Conservation (phyloP, 1,140 invertebrate species). For the Drosophila repletoides region DNA sequence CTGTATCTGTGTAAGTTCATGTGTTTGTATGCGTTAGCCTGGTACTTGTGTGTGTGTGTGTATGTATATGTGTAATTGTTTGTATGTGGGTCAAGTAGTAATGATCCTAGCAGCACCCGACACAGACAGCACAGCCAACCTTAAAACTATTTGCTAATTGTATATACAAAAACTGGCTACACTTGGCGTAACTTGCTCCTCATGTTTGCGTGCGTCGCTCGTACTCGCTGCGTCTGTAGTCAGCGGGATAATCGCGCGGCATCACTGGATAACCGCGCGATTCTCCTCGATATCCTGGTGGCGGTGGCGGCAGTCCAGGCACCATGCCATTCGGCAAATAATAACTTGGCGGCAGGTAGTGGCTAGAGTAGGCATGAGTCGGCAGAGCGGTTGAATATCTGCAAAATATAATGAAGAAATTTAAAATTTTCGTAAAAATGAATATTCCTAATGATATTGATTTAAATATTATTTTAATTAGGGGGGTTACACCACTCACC, state of each 20-base stretch:
- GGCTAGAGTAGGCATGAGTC: conserved; percentile 60
- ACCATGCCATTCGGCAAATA: conserved; percentile 71
- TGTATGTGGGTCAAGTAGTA: conserved; percentile 22
- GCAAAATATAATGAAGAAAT: conserved; percentile 3
- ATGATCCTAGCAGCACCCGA: conserved; percentile 12
- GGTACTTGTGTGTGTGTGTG: conserved; percentile 6
- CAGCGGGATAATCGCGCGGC: conserved; percentile 83
- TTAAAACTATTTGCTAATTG: conserved; percentile 38
- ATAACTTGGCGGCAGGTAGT: conserved; percentile 73
- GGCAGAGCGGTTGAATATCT: conserved; percentile 67
- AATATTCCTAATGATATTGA: neutral
- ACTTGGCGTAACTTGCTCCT: conserved; percentile 21
- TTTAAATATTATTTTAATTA: too few species aligned
- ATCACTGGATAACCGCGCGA: conserved; percentile 71
- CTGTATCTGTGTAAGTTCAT: conserved; percentile 15
- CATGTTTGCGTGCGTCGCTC: conserved; percentile 74
- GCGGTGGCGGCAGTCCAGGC: conserved; percentile 45
- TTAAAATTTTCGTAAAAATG: neutral
- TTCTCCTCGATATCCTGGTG: conserved; percentile 62
- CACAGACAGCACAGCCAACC: conserved; percentile 44
- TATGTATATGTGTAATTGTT: conserved; percentile 37
- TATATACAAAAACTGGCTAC: conserved; percentile 53
- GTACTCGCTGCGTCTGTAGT: conserved; percentile 84
- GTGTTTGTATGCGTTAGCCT: conserved; percentile 11
- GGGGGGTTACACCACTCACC: conserved; percentile 74